phyloP scores from a whole-genome alignment of 2,888 invertebrate species.

The Andricus quercusramuli region DNA sequence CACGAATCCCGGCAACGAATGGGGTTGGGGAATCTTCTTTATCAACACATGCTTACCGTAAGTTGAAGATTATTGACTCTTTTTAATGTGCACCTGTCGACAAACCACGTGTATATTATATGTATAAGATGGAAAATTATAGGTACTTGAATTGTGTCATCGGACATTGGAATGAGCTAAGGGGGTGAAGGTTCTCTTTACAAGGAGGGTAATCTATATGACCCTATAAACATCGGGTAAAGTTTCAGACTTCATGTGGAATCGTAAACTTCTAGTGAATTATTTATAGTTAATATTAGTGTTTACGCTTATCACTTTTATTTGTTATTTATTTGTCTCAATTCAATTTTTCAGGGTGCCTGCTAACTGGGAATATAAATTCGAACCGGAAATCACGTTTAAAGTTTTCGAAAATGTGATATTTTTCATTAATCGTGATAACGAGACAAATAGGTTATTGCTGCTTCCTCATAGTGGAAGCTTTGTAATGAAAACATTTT shows the following conservation, averaged over 20 bases:
- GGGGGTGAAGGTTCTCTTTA: slow-evolving; percentile 12
- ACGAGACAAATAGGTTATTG: no score
- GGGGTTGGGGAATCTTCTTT: slow-evolving; percentile 91
- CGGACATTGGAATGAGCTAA: neutral
- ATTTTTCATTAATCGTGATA: no score
- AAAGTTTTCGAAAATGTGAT: no score
- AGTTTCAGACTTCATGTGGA: neutral
- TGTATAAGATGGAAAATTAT: slow-evolving; percentile 24
- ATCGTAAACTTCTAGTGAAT: neutral
- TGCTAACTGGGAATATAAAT: no score
- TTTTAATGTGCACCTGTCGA: neutral
- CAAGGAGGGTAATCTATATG: slow-evolving; percentile 14
- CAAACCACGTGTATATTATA: neutral
- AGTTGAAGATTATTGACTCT: slow-evolving; percentile 61
- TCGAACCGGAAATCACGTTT: no score
- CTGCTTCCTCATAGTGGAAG: no score
- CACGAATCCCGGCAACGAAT: slow-evolving; percentile 90
- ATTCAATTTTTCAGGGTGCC: no score
- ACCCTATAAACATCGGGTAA: slow-evolving; percentile 15
- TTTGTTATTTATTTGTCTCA: no score
- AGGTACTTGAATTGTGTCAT: slow-evolving; percentile 21
- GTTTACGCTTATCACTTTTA: no score
- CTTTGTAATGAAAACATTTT: no score
- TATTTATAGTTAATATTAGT: neutral
- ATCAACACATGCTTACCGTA: slow-evolving; percentile 93